Percentiles rank a stretch among this genome's conserved stretches.
These are phyloP conservation scores for Nomada ruficornis DNA, from an alignment of 2,888 invertebrate genomes.

Conservation along the genomic window DNA sequence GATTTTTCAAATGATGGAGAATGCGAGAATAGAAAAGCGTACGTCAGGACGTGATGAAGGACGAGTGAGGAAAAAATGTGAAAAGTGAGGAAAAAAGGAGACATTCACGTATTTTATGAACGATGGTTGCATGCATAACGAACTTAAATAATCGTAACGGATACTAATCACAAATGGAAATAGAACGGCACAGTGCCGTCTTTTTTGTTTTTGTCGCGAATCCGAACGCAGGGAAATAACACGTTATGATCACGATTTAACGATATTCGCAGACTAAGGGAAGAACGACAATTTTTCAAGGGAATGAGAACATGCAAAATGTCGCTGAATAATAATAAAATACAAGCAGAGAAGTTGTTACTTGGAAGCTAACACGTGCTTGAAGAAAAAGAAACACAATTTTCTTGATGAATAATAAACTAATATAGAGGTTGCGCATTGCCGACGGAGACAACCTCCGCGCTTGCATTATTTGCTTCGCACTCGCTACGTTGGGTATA, in stretches of 20 bases:
- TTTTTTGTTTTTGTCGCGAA: slow-evolving; percentile 27
- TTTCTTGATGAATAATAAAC: slow-evolving; percentile 68
- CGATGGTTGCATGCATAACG: slow-evolving; percentile 78
- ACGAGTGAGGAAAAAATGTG: slow-evolving; percentile 9
- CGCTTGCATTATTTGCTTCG: slow-evolving; percentile 78
- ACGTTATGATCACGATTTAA: slow-evolving; percentile 19
- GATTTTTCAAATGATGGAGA: slow-evolving; percentile 19
- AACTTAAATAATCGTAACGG: slow-evolving; percentile 68
- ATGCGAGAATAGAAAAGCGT: background rate
- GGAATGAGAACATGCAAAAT: slow-evolving; percentile 38
- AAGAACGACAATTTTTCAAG: slow-evolving; percentile 28
- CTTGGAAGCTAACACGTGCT: slow-evolving; percentile 74
- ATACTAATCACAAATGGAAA: slow-evolving; percentile 60
- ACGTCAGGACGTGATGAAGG: slow-evolving; percentile 5
- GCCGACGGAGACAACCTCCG: slow-evolving; percentile 79
- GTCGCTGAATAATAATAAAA: slow-evolving; percentile 50
- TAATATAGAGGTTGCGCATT: slow-evolving; percentile 77
- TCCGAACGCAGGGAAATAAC: slow-evolving; percentile 32
- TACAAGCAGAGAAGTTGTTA: slow-evolving; percentile 67
- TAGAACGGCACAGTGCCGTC: slow-evolving; percentile 72
- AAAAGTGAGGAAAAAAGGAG: slow-evolving; percentile 19
- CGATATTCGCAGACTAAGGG: slow-evolving; percentile 36
- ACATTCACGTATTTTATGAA: slow-evolving; percentile 65
- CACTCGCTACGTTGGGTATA: slow-evolving; percentile 74
- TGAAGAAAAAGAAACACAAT: slow-evolving; percentile 58